phyloP scores from a whole-genome alignment of 2,797 vertebrate genomes.

The Chloroceryle amazona region DNA sequence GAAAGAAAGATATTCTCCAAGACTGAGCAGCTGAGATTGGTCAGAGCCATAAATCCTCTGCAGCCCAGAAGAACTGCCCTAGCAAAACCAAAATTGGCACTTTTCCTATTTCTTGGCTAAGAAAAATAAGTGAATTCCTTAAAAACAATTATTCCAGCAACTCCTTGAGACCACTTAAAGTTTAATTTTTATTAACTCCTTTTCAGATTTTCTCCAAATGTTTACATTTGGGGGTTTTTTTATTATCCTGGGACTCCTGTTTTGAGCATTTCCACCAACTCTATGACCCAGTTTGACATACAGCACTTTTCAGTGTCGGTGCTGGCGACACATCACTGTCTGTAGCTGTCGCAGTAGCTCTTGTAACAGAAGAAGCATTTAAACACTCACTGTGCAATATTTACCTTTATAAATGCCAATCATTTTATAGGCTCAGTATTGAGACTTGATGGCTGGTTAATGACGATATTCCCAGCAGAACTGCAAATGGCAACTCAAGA shows the following conservation, averaged over 20 bases:
- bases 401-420: conserved; percentile 65
- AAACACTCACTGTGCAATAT: conserved; percentile 38
- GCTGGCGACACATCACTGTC: not conserved
- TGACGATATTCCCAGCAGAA: conserved; percentile 34
- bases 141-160: not conserved
- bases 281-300: not conserved
- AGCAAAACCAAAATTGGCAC: not conserved
- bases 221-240: not conserved
- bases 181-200: not conserved
- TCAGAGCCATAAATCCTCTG: not conserved
- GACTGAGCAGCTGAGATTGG: not conserved
- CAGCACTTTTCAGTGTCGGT: not conserved
- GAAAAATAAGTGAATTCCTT: not conserved
- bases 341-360: not conserved
- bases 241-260: not conserved
- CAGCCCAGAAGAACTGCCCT: not conserved
- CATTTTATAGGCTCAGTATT: conserved; percentile 34
- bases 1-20: not conserved
- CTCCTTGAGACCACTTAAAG: not conserved
- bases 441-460: conserved; percentile 40
- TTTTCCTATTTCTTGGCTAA: not conserved
- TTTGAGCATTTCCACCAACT: not conserved
- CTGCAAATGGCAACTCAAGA: conserved; percentile 56
- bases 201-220: not conserved
- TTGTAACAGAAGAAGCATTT: conserved; percentile 22